Evolutionary conservation across 2,113 vertebrate species (phyloP).

Genomic region (Sorex araneus): DNA sequence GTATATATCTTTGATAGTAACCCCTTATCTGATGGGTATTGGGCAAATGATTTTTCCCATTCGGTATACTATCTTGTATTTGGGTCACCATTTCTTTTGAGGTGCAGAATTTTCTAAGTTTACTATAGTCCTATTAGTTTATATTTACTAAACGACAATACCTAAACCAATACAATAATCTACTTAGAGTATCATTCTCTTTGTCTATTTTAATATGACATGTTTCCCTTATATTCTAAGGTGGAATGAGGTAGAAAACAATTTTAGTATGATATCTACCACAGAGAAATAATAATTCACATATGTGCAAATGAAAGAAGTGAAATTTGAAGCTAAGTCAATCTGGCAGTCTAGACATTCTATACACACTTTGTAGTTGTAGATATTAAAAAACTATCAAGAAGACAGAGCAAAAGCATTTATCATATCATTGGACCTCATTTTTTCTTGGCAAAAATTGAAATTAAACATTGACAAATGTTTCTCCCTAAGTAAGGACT

Average conservation of each 20-base stretch:
- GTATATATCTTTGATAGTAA: too few species aligned
- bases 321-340: slow-evolving; percentile 33
- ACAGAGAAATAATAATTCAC: neutral
- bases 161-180: neutral
- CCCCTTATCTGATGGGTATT: too few species aligned
- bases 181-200: neutral
- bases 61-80: too few species aligned
- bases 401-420: slow-evolving; percentile 16
- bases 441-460: slow-evolving; percentile 10
- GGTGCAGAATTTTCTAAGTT: too few species aligned
- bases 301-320: neutral
- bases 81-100: too few species aligned
- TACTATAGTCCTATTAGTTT: too few species aligned
- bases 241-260: neutral
- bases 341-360: neutral
- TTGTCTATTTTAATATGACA: neutral
- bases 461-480: neutral
- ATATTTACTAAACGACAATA: neutral
- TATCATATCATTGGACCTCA: slow-evolving; percentile 5
- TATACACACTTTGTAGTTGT: neutral
- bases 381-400: slow-evolving; percentile 5
- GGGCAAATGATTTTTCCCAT: too few species aligned
- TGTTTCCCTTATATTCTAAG: slow-evolving; percentile 2
- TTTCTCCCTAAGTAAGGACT: neutral
- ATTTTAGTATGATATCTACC: neutral